Evolutionary conservation across 2,797 vertebrate genomes (phyloP), one percentile per base, ranked within the genome.

Genomic region (Diplodus puntazzo): DNA sequence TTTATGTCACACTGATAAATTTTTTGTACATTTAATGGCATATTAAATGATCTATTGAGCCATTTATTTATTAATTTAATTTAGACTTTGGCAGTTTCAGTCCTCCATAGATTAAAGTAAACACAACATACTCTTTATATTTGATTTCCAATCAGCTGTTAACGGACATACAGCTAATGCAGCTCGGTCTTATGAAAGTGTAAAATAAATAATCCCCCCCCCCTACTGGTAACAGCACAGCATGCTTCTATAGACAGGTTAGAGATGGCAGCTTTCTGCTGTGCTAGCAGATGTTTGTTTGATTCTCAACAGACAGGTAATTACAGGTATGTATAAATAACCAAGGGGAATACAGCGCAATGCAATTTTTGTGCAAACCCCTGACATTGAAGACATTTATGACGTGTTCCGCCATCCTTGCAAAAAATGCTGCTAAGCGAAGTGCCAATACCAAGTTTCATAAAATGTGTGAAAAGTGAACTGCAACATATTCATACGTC

Each of bases 251-350:
- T 27, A 75, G 57, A 79, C 60, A 52, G 58, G 76, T 74, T 68
- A 52, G 80, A 73, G 65, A 69, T 50, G 68, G 78, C 77, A 74
- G 83, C 63, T 75, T 79, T 82, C 78, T 77, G 77, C 79, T 82
- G 80, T 65, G 79, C 73, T 45, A 55, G 57, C 85, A 89, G 84
- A 87, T 89, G 83, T 75, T 75, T 71, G 82, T 80, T 71, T 82
- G 74, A 76, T 87, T 85, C 65, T 81, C 63, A 68, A n/a, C 79
- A 76, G 64, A 75, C 73, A 61, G 77, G 69, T 84, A 75, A 86
- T 88, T 81, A 81, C 77, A 12, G 8, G 67, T 73, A 75, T 50
- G 52, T 71, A 50, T 68, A 65, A 83, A 59, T 82, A 70, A 86
- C 77, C 60, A 58, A 39, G 8, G 14, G 23, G 21, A 73, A 48